phyloP scores from a whole-genome alignment of 1,140 invertebrate species.

The Macrosteles quadrilineatus region DNA sequence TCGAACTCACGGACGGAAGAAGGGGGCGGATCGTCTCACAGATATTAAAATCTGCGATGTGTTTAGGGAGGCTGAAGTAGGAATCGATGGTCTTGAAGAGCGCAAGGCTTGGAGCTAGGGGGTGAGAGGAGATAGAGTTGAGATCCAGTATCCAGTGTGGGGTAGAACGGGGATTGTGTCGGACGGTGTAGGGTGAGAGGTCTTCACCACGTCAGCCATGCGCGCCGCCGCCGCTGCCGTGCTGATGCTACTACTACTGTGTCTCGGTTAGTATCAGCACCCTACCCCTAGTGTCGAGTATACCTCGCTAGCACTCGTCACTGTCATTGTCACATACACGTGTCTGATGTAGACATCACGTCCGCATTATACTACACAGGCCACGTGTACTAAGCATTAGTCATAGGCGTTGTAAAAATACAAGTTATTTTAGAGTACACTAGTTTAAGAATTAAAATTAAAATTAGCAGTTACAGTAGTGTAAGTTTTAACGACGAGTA shows the following conservation, averaged over 20 bases:
- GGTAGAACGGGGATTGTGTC: not conserved
- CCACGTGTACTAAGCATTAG: no score
- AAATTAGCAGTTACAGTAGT: no score
- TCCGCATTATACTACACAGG: not conserved
- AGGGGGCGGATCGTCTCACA: not conserved
- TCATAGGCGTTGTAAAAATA: no score
- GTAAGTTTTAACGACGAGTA: no score
- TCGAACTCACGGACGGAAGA: no score
- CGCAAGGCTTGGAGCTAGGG: not conserved
- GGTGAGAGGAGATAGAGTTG: not conserved
- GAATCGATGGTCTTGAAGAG: constrained; percentile 11
- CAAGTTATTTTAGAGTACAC: no score
- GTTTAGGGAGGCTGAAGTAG: constrained; percentile 15
- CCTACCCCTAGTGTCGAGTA: not conserved
- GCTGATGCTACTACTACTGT: not conserved
- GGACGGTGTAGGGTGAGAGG: not conserved
- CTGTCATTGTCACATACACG: not conserved
- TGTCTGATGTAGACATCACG: not conserved
- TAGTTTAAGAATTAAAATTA: no score
- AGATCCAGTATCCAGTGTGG: not conserved
- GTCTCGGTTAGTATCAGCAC: not conserved
- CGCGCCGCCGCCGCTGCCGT: not conserved
- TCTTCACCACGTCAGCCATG: not conserved
- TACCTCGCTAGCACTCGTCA: not conserved
- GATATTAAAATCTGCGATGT: constrained; percentile 16